Evolutionary conservation across 2,888 invertebrate genomes (phyloP).

Genomic region (Seira ritae): DNA sequence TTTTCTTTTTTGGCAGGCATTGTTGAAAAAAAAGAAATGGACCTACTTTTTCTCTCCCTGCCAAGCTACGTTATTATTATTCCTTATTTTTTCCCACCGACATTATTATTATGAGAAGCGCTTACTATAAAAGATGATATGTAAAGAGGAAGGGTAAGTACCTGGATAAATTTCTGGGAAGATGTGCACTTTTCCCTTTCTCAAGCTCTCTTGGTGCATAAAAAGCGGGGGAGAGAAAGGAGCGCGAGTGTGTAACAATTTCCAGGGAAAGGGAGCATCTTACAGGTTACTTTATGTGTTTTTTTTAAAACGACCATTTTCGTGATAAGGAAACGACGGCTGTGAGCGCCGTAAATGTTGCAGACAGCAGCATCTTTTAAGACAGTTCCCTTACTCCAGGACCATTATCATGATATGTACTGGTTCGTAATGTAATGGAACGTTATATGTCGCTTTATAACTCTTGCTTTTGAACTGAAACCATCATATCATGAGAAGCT

Average conservation of each 20-base stretch:
- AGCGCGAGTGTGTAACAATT: no score
- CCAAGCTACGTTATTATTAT: constrained; percentile 19
- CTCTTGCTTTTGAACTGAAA: no score
- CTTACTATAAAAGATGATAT: no score
- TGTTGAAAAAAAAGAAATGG: constrained; percentile 41
- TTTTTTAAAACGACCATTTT: constrained; percentile 53
- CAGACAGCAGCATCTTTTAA: constrained; percentile 58
- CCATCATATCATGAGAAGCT: no score
- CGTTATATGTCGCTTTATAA: no score
- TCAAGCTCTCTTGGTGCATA: no score
- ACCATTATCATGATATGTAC: constrained; percentile 47
- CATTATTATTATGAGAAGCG: constrained; percentile 7
- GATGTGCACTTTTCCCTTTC: no score
- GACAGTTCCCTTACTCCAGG: constrained; percentile 15
- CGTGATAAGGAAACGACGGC: constrained; percentile 56
- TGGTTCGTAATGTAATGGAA: constrained; percentile 41
- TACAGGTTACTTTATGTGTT: constrained; percentile 50
- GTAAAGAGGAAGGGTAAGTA: no score
- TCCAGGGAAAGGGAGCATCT: constrained; percentile 14
- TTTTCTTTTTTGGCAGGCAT: constrained; percentile 51
- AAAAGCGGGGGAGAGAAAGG: no score
- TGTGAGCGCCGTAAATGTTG: constrained; percentile 50
- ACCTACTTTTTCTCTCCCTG: constrained; percentile 22
- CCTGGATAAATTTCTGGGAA: no score
- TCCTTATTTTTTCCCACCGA: constrained; percentile 12